These are phyloP conservation scores for Netelia fuscicornis DNA, from an alignment of 2,888 invertebrate genomes.

Conservation along the genomic window DNA sequence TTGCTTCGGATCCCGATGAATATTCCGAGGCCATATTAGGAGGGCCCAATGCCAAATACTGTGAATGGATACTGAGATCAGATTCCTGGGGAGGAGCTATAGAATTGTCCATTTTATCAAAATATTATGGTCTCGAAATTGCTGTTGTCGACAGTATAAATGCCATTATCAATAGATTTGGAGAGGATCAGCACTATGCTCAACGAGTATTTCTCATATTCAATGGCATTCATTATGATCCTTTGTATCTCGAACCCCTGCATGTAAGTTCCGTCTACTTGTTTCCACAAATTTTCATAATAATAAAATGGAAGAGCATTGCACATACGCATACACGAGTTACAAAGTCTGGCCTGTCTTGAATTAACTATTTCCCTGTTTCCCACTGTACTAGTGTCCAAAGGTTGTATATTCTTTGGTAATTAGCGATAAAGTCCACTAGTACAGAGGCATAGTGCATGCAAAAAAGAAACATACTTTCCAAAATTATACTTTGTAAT, in stretches of 20 bases:
- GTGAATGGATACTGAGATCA: constrained; percentile 94
- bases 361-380: no score
- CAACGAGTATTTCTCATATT: constrained; percentile 95
- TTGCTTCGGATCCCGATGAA: constrained; percentile 90
- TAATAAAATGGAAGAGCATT: not conserved
- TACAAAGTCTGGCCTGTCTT: no score
- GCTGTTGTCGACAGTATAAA: constrained; percentile 97
- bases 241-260: constrained; percentile 93
- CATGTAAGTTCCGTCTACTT: constrained; percentile 87
- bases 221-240: constrained; percentile 98
- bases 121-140: constrained; percentile 95
- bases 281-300: not conserved
- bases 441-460: no score
- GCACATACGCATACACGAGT: no score
- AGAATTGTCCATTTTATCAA: constrained; percentile 95
- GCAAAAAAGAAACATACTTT: no score
- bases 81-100: constrained; percentile 99
- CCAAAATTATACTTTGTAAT: no score
- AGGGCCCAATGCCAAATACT: constrained; percentile 93
- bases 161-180: constrained; percentile 95
- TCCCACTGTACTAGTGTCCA: no score
- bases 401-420: no score
- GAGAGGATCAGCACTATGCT: constrained; percentile 95
- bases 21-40: constrained; percentile 95
- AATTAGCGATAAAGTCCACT: no score